Percentiles rank a stretch among this genome's conserved stretches.
Conservation (phyloP, 2,113 vertebrate species). For the Cavia aperea region DNA sequence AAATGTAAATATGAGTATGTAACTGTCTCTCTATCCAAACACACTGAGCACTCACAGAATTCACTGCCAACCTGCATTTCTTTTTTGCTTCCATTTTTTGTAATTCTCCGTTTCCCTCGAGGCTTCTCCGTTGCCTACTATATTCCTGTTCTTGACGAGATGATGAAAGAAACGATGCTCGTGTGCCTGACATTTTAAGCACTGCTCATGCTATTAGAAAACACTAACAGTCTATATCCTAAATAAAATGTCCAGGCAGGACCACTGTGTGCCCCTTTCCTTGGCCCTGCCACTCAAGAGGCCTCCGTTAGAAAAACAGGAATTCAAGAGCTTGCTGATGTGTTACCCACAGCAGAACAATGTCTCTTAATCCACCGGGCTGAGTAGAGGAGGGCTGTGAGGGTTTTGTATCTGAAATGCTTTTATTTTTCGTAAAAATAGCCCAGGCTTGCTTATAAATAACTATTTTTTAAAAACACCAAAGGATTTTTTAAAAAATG, state of each 20-base stretch:
- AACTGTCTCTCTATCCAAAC: neutral
- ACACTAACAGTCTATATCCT: neutral
- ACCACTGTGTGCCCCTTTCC: neutral
- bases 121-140: neutral
- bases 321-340: neutral
- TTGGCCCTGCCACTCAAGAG: neutral
- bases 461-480: neutral
- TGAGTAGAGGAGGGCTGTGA: neutral
- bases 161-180: neutral
- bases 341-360: neutral
- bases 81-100: neutral
- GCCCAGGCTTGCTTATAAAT: constrained; percentile 25
- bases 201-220: neutral
- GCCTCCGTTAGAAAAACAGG: neutral
- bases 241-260: neutral
- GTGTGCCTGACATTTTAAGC: neutral
- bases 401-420: neutral
- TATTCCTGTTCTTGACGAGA: neutral
- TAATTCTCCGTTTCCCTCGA: neutral
- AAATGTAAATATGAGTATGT: neutral
- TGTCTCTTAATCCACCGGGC: neutral
- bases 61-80: neutral
- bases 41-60: neutral
- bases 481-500: neutral
- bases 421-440: neutral